Base-by-base conservation (phyloP, 2,888 invertebrate genomes). In the Acanthosepion pharaonis region DNA sequence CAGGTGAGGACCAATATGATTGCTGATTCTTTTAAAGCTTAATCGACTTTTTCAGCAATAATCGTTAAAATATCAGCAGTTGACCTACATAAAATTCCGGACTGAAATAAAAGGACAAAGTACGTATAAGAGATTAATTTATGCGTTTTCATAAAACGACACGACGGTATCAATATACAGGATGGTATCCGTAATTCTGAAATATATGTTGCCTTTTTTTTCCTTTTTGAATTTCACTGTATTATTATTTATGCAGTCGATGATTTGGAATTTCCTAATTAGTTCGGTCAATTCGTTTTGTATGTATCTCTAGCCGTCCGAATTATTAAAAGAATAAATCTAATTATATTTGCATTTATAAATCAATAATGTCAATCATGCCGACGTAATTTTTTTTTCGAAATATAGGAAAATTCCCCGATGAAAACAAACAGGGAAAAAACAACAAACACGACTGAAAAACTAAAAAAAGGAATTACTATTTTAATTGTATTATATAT, bases 271-370 rank as follows among this genome's bases (percentile, higher is more conserved):
- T n/a, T 9, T 78, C 11, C n/a, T n/a, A 78, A 78, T 78, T 78
- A 78, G 78, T 78, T 78, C n/a, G n/a, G n/a, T 78, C 15, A 78
- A n/a, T n/a, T 5, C n/a, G 78, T 15, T 18, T n/a, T n/a, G 23
- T 59, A 59, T 59, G 59, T 59, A 59, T 59, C 23, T 23, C 20
- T 59, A 15, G n/a, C 78, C 78, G n/a, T 78, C 15, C 78, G 78
- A 9, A 78, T 78, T 78, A 78, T 78, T 78, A n/a, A 18, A 11
- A 20, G n/a, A 78, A 78, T 78, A 78, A 78, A 78, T 78, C 33
- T n/a, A n/a, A 78, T 78, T 78, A 78, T 78, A 78, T 78, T 78
- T 33, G n/a, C 78, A 78, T 78, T 78, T 78, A 33, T n/a, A 78
- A 78, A 78, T 78, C 78, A 33, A 8, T 78, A 78, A n/a, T 33